A percentile compares a stretch with the other conserved stretches of the same genome.
These are phyloP conservation scores for Drosophila bipectinata DNA, from an alignment of 1,140 invertebrate species.

Conservation along the genomic window DNA sequence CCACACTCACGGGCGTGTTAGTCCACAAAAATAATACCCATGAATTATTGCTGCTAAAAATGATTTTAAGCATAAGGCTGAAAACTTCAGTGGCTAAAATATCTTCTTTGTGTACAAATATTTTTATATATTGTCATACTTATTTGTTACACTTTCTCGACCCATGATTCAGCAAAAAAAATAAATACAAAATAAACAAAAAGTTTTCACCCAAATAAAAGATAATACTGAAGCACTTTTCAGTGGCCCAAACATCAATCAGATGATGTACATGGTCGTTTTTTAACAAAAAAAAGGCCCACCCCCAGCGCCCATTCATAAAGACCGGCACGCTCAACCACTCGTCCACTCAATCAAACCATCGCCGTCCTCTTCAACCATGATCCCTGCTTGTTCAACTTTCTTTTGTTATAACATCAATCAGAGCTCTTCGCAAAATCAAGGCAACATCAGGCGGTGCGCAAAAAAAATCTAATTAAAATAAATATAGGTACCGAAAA, in stretches of 20 bases:
- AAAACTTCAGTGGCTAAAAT: neutral
- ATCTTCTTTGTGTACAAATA: too few species aligned
- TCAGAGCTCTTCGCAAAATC: constrained; percentile 42
- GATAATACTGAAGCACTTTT: constrained; percentile 18
- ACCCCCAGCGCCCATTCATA: constrained; percentile 43
- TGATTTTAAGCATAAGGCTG: neutral
- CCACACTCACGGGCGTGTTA: constrained; percentile 43
- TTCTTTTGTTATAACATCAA: constrained; percentile 60
- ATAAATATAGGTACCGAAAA: constrained; percentile 36
- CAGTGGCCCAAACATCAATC: constrained; percentile 14
- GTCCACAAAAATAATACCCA: neutral
- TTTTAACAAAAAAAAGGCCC: constrained; percentile 18
- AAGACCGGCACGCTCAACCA: constrained; percentile 38
- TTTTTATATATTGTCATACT: constrained; percentile 39
- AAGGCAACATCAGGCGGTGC: constrained; percentile 27
- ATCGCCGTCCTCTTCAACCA: constrained; percentile 31
- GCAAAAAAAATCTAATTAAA: constrained; percentile 48
- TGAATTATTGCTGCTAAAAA: neutral
- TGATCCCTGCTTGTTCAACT: constrained; percentile 48
- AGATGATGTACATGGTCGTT: constrained; percentile 25
- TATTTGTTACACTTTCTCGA: constrained; percentile 69
- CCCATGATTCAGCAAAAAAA: constrained; percentile 44
- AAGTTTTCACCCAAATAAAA: constrained; percentile 40
- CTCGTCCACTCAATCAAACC: constrained; percentile 32
- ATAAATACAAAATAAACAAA: constrained; percentile 27